Evolutionary conservation across 2,888 invertebrate species (phyloP), one percentile per base, ranked within the genome.

Genomic region (Heterodera filipjevi): DNA sequence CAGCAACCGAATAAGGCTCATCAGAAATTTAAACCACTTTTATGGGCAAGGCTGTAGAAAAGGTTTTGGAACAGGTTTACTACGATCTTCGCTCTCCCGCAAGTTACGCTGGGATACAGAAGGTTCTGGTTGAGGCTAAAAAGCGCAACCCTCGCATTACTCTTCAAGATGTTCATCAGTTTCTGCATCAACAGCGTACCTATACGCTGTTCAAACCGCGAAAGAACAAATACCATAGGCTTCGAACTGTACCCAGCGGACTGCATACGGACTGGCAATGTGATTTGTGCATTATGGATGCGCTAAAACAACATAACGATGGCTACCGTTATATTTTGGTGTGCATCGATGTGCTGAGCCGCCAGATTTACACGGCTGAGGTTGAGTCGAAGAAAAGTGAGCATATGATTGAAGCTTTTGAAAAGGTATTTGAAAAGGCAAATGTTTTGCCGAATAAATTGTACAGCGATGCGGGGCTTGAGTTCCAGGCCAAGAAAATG

Each of bases 331-430:
- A 66, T n/a, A 19, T 66, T 8, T 16, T 66, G 10, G 32, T 32
- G 12, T 66, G 66, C 32, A 66, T 66, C 6, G 66, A 66, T 27
- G 32, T 32, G 66, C 32, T 66, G 8, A 22, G 22, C 1, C 12
- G 49, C 14, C 6, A 49, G 35, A 72, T 72, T 72, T 19, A 39
- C 22, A 35, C 39, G 2, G 32, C 49, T 5, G 32, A 22, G 22
- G 53, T 32, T 30, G 39, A 73, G 35, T 39, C 73, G 1, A 73
- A 73, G 22, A 73, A 39, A 44, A 59, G 53, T 19, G 73, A 73
- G 19, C 35, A 73, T n/a, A 73, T 73, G 73, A 73, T 73, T 73
- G 46, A 46, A 12, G 73, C 73, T 5, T 73, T 73, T 22, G 73
- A 73, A 19, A 73, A 39, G 19, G 27, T 73, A 8, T 73, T 73